A percentile compares a stretch with the other conserved stretches of the same genome.
Evolutionary conservation across 2,797 vertebrate genomes (phyloP).

Genomic region (Anniella stebbinsi): DNA sequence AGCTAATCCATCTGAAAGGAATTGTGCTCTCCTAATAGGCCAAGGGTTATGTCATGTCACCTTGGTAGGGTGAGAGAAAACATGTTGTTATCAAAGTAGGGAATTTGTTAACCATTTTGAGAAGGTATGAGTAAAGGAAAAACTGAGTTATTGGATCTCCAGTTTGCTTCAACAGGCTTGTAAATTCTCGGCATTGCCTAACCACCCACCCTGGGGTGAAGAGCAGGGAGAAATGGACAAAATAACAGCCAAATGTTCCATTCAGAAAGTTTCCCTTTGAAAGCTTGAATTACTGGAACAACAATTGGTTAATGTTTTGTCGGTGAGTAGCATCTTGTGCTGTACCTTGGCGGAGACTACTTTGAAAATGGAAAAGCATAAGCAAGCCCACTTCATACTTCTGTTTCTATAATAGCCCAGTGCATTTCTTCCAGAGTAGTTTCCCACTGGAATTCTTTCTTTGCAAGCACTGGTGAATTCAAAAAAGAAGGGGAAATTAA

Average conservation of each 20-base stretch:
- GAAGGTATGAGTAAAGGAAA: constrained; percentile 26
- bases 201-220: accelerated
- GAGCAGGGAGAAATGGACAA: background rate
- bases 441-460: background rate
- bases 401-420: background rate
- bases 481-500: constrained; percentile 7
- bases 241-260: constrained; percentile 27
- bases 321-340: background rate
- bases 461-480: constrained; percentile 13
- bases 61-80: constrained; percentile 44
- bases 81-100: constrained; percentile 55
- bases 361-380: background rate
- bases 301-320: background rate
- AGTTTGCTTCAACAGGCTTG: constrained; percentile 24
- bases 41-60: constrained; percentile 57
- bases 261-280: constrained; percentile 11
- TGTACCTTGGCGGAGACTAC: background rate
- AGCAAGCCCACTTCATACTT: background rate
- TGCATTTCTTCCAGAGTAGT: background rate
- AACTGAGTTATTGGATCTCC: constrained; percentile 38
- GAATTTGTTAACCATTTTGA: constrained; percentile 61
- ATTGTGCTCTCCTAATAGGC: constrained; percentile 56
- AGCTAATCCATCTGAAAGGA: constrained; percentile 64
- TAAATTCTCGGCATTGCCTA: constrained; percentile 44
- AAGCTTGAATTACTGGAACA: background rate